phyloP scores from a whole-genome alignment of 2,113 vertebrate genomes.

The Acrocephalus kingi region DNA sequence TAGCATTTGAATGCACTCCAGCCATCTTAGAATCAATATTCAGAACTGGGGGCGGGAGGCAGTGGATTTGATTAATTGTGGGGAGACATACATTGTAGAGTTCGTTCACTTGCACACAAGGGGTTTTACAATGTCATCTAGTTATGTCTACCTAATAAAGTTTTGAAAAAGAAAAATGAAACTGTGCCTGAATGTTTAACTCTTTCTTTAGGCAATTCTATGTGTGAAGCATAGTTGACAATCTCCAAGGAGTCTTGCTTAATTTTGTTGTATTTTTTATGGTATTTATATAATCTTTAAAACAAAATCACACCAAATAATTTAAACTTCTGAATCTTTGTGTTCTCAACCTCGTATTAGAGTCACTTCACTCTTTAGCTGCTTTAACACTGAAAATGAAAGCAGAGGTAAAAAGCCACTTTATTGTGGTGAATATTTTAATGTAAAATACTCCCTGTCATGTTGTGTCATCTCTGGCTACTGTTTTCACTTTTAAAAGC shows the following conservation, averaged over 20 bases:
- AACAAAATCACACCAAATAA: background rate
- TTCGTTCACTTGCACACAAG: slow-evolving; percentile 30
- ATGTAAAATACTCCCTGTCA: background rate
- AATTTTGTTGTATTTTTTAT: background rate
- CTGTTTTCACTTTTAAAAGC: background rate
- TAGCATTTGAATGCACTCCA: background rate
- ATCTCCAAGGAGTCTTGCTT: background rate
- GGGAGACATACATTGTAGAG: slow-evolving; percentile 25
- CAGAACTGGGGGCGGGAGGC: background rate
- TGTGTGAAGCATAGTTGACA: background rate
- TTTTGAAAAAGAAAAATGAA: slow-evolving; percentile 55
- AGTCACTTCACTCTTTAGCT: background rate
- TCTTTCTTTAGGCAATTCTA: background rate
- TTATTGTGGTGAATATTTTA: background rate
- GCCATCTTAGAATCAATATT: background rate
- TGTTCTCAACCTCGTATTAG: background rate
- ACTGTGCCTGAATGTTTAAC: slow-evolving; percentile 43
- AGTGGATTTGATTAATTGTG: background rate
- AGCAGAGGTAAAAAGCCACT: background rate
- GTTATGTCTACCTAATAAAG: slow-evolving; percentile 72
- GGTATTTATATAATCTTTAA: background rate
- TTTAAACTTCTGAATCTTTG: background rate
- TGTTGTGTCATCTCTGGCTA: background rate
- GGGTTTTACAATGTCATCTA: slow-evolving; percentile 44
- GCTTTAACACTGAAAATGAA: background rate